A percentile compares a stretch with the other conserved stretches of the same genome.
These are phyloP conservation scores for Plebejus anna DNA, from an alignment of 2,888 invertebrate species.

Conservation along the genomic window DNA sequence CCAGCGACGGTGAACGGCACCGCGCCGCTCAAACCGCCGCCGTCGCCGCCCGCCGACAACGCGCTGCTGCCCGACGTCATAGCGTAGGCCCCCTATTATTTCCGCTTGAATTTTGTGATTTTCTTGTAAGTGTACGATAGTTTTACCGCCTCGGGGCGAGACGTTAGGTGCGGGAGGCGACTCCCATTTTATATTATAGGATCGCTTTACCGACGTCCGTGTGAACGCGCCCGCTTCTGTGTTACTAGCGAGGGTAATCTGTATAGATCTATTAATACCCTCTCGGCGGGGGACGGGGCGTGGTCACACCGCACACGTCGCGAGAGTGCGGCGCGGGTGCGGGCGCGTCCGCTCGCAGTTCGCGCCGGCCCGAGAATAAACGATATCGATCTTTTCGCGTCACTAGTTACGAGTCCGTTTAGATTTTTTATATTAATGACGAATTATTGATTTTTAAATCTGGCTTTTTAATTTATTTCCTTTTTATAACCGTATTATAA, in stretches of 20 bases:
- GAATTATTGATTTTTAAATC: conserved; percentile 74
- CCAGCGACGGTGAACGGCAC: conserved; percentile 45
- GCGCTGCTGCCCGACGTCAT: conserved; percentile 72
- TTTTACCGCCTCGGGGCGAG: conserved; percentile 65
- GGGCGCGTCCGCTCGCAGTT: conserved; percentile 31
- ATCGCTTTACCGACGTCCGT: conserved; percentile 61
- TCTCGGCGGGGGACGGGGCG: neutral
- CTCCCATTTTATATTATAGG: conserved; percentile 75
- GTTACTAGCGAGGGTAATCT: conserved; percentile 9
- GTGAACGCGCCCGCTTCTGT: neutral
- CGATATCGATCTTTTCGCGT: conserved; percentile 50
- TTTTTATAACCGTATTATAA: conserved; percentile 79
- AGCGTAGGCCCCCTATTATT: conserved; percentile 75
- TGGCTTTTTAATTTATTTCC: conserved; percentile 77
- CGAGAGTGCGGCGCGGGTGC: conserved; percentile 36
- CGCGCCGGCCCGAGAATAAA: conserved; percentile 10
- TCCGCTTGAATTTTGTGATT: conserved; percentile 80
- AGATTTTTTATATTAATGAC: conserved; percentile 80
- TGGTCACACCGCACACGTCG: neutral
- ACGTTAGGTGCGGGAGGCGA: conserved; percentile 72
- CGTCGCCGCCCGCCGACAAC: conserved; percentile 70
- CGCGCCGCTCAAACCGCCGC: conserved; percentile 68
- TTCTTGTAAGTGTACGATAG: conserved; percentile 76
- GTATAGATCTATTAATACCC: conserved; percentile 11
- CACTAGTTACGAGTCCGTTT: conserved; percentile 74